A percentile compares a stretch with the other conserved stretches of the same genome.
These are phyloP conservation scores for Monomorium pharaonis DNA, from an alignment of 1,140 invertebrate species.

Conservation along the genomic window DNA sequence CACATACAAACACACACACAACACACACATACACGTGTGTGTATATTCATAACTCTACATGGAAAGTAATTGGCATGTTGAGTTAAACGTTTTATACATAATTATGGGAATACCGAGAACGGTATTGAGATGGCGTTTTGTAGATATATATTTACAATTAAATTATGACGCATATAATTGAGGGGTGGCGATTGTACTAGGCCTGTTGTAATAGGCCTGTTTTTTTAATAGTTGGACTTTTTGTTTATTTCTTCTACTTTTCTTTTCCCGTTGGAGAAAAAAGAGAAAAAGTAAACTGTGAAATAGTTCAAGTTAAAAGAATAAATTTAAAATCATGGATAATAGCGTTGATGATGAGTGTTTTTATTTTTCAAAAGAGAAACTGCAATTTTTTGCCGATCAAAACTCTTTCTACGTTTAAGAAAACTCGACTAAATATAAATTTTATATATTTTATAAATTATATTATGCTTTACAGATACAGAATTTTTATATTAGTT, in stretches of 20 bases:
- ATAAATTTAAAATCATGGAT: too few relatives aligned
- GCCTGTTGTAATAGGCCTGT: too few relatives aligned
- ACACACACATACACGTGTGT: too few relatives aligned
- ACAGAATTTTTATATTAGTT: too few relatives aligned
- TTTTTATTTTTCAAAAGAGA: neutral
- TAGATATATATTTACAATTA: neutral
- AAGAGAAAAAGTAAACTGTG: too few relatives aligned
- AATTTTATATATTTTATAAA: neutral
- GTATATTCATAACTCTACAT: neutral
- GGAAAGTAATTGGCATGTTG: conserved; percentile 11
- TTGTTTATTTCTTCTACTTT: too few relatives aligned
- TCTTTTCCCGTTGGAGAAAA: too few relatives aligned
- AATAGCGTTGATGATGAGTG: neutral
- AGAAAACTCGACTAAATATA: neutral
- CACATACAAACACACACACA: neutral
- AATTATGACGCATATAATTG: conserved; percentile 38
- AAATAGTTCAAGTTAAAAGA: too few relatives aligned
- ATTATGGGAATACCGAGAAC: conserved; percentile 26
- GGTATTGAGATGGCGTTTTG: conserved; percentile 28
- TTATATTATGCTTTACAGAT: too few relatives aligned
- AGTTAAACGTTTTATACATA: neutral
- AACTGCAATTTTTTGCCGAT: neutral
- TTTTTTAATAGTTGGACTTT: too few relatives aligned
- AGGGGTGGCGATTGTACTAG: neutral
- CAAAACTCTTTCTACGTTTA: neutral